Percentiles rank a stretch among this genome's conserved stretches.
phyloP scores from a whole-genome alignment of 2,113 vertebrate species.

The Vicugna pacos region DNA sequence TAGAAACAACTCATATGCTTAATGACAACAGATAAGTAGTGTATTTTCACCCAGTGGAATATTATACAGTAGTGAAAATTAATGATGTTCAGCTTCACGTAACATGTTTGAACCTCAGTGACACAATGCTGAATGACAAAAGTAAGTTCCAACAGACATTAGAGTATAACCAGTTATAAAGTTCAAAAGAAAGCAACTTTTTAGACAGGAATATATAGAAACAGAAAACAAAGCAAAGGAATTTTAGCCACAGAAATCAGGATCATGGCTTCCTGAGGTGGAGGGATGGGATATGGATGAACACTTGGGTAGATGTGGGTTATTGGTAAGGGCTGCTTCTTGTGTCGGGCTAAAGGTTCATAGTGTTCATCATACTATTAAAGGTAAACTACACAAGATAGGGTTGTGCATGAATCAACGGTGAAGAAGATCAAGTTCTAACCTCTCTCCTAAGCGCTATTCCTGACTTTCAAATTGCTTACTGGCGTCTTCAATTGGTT shows the following conservation, averaged over 20 bases:
- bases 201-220: not conserved
- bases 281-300: not conserved
- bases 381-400: constrained; percentile 20
- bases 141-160: not conserved
- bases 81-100: not conserved
- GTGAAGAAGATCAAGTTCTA: not conserved
- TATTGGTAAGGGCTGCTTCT: not conserved
- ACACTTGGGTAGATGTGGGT: not conserved
- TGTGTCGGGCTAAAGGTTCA: not conserved
- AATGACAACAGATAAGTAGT: constrained; percentile 3
- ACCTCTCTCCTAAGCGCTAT: not conserved
- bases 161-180: not conserved
- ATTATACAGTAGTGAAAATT: not conserved
- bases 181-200: constrained; percentile 30
- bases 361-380: not conserved
- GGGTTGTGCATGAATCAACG: not conserved
- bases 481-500: not conserved
- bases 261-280: not conserved
- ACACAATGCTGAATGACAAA: constrained; percentile 18
- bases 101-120: not conserved
- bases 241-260: not conserved
- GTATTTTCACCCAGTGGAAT: not conserved
- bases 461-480: not conserved
- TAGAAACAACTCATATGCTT: not conserved
- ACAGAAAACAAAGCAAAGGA: constrained; percentile 16